These are phyloP conservation scores for Dicentrarchus labrax DNA, from an alignment of 2,113 vertebrate species.

Conservation along the genomic window DNA sequence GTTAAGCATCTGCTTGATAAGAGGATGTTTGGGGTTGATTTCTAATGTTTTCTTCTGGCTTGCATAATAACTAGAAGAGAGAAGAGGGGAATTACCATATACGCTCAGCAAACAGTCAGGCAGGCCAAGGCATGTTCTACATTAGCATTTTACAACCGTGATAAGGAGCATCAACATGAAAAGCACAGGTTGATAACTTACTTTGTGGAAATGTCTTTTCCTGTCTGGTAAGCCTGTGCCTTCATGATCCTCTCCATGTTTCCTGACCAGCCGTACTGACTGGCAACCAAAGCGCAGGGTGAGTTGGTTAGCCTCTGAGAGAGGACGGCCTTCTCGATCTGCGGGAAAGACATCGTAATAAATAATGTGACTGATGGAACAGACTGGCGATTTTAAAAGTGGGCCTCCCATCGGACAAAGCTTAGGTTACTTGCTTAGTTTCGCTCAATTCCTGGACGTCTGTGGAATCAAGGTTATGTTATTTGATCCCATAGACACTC, in stretches of 20 bases:
- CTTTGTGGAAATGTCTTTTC: slow-evolving; percentile 99
- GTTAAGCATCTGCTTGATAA: slow-evolving; percentile 96
- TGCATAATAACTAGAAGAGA: slow-evolving; percentile 90
- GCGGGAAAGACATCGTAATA: background rate
- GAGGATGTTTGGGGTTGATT: slow-evolving; percentile 96
- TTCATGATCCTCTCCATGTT: slow-evolving; percentile 99
- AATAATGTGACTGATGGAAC: background rate
- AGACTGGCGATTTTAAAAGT: background rate
- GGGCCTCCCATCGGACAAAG: too few relatives aligned
- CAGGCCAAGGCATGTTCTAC: background rate
- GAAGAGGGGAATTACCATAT: slow-evolving; percentile 6
- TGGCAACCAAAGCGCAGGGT: slow-evolving; percentile 95
- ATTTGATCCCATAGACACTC: too few relatives aligned
- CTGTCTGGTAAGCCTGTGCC: slow-evolving; percentile 98
- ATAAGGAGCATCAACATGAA: background rate
- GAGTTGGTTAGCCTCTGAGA: slow-evolving; percentile 96
- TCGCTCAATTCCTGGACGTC: too few relatives aligned
- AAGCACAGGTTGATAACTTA: slow-evolving; percentile 70
- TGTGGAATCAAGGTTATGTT: too few relatives aligned
- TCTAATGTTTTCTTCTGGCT: slow-evolving; percentile 99
- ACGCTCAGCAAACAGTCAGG: background rate
- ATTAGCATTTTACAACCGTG: background rate
- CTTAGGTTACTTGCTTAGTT: too few relatives aligned
- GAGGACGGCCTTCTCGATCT: slow-evolving; percentile 97
- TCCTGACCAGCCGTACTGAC: slow-evolving; percentile 99